Conservation (phyloP, 2,797 vertebrate genomes). For the Harpagifer antarcticus region DNA sequence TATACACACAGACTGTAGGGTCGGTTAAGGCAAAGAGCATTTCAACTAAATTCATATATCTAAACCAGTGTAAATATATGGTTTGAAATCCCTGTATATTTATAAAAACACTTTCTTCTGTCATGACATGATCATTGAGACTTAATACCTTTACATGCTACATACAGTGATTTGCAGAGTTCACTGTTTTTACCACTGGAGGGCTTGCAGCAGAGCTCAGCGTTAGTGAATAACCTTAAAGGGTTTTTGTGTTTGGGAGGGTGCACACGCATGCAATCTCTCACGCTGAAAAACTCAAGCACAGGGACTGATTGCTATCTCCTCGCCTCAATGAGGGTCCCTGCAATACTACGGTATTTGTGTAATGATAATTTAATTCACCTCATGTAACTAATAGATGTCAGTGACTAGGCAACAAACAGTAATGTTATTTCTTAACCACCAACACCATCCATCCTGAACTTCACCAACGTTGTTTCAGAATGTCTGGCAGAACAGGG, state of each 20-base stretch:
- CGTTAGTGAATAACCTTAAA: conserved; percentile 20
- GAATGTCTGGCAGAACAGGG: not conserved
- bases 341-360: conserved; percentile 27
- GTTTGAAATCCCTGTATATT: not conserved
- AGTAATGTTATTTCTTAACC: no score
- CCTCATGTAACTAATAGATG: conserved; percentile 77
- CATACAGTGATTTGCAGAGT: not conserved
- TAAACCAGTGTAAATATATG: not conserved
- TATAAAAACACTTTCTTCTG: not conserved
- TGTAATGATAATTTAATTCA: conserved; percentile 70
- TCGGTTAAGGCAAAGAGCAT: no score
- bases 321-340: conserved; percentile 23
- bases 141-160: not conserved
- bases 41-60: no score
- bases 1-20: no score
- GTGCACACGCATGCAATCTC: conserved; percentile 6
- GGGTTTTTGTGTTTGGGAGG: conserved; percentile 4
- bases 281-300: conserved; percentile 38
- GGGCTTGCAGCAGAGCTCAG: not conserved
- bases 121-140: not conserved
- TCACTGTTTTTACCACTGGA: not conserved
- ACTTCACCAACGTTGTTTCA: not conserved
- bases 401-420: conserved; percentile 69
- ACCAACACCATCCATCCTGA: not conserved
- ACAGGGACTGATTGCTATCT: conserved; percentile 39